These are phyloP conservation scores for Buphagus erythrorhynchus DNA, from an alignment of 2,797 vertebrate genomes.

Conservation along the genomic window DNA sequence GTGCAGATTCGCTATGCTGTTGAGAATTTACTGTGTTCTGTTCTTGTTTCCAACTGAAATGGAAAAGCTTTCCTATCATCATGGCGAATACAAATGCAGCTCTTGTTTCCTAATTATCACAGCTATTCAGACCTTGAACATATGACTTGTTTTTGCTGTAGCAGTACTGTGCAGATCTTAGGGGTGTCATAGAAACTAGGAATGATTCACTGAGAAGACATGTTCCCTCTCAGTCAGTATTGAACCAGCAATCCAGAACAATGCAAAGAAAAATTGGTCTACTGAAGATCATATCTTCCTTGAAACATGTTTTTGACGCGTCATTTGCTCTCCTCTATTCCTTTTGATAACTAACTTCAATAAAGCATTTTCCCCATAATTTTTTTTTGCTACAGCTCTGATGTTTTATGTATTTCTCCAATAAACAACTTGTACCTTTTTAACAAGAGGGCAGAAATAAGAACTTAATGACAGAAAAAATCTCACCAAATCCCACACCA, in stretches of 20 bases:
- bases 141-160: slow-evolving; percentile 4
- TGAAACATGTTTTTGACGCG: neutral
- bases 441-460: neutral
- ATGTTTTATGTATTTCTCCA: neutral
- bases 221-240: neutral
- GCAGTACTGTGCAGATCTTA: neutral
- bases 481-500: neutral
- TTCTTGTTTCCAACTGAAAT: neutral
- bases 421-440: neutral
- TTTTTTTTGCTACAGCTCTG: neutral
- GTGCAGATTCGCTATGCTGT: neutral
- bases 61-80: neutral
- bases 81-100: neutral
- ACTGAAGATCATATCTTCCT: neutral
- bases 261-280: neutral
- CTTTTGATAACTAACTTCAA: neutral
- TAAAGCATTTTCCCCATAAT: neutral
- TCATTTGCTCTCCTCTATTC: neutral
- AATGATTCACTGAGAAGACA: slow-evolving; percentile 16
- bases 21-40: neutral
- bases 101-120: slow-evolving; percentile 24
- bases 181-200: slow-evolving; percentile 42
- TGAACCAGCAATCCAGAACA: slow-evolving; percentile 2
- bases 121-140: slow-evolving; percentile 30
- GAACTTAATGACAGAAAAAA: neutral